phyloP scores from a whole-genome alignment of 1,140 invertebrate genomes.

The Drosophila pseudoobscura region DNA sequence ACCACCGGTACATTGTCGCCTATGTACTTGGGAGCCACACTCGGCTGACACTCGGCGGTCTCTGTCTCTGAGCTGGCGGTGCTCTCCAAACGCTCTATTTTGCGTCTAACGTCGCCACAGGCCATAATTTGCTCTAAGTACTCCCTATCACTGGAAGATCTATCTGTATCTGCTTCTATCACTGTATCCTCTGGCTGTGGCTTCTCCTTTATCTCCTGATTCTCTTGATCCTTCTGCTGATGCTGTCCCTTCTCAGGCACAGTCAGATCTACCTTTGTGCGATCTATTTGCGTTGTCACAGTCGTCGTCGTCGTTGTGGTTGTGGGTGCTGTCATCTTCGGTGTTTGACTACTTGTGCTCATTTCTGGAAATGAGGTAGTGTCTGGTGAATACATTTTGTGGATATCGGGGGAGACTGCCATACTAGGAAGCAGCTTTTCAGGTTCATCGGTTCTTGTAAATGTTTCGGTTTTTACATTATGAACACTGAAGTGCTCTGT shows the following conservation, averaged over 20 bases:
- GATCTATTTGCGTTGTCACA: constrained; percentile 56
- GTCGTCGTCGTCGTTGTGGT: constrained; percentile 44
- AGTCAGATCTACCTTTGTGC: constrained; percentile 62
- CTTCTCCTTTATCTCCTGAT: constrained; percentile 5
- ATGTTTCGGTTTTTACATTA: constrained; percentile 75
- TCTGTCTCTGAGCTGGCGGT: constrained; percentile 64
- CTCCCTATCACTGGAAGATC: constrained; percentile 63
- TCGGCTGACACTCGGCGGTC: constrained; percentile 8
- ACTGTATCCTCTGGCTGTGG: constrained; percentile 11
- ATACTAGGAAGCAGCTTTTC: constrained; percentile 80
- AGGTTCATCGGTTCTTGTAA: constrained; percentile 79
- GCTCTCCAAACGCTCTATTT: constrained; percentile 72
- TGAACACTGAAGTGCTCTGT: constrained; percentile 83
- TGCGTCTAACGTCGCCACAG: constrained; percentile 73
- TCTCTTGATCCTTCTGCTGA: constrained; percentile 20
- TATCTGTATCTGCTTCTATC: constrained; percentile 26
- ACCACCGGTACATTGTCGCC: constrained; percentile 67
- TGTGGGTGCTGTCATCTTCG: constrained; percentile 54
- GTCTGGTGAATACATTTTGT: constrained; percentile 69
- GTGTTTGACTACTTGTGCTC: constrained; percentile 81
- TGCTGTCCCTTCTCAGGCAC: constrained; percentile 8
- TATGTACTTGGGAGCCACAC: constrained; percentile 53
- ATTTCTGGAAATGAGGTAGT: constrained; percentile 83
- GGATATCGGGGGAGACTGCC: constrained; percentile 57
- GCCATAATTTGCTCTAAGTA: constrained; percentile 75